Conservation (phyloP, 2,888 invertebrate species). For the Alentia gelatinosa region DNA sequence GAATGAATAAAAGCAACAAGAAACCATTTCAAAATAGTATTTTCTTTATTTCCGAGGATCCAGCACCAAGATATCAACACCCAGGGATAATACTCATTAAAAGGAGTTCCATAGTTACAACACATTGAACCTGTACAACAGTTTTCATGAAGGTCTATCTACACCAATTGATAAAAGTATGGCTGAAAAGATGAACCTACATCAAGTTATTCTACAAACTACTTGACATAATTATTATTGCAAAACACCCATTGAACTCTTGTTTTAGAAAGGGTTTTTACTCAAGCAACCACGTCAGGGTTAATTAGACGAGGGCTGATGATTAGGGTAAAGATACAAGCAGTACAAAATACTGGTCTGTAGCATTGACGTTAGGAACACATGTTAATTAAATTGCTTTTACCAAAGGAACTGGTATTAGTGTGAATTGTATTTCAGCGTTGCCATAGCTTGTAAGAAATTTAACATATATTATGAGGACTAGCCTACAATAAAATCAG, state of each 20-base stretch:
- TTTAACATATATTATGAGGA: too few species aligned
- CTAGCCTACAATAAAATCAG: too few species aligned
- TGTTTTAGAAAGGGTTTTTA: not conserved
- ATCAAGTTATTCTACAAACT: constrained; percentile 33
- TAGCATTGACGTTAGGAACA: too few species aligned
- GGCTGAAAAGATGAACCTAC: not conserved
- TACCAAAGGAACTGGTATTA: too few species aligned
- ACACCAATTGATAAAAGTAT: not conserved
- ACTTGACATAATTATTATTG: constrained; percentile 18
- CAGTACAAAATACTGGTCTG: too few species aligned
- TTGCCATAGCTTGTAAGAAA: too few species aligned
- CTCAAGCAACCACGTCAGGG: not conserved
- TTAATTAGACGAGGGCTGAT: too few species aligned
- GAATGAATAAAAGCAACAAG: not conserved
- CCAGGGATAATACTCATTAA: constrained; percentile 30
- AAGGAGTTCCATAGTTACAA: constrained; percentile 38
- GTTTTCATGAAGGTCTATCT: not conserved
- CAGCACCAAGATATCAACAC: constrained; percentile 45
- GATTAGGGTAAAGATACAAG: too few species aligned
- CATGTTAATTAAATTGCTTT: too few species aligned
- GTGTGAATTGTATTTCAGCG: too few species aligned
- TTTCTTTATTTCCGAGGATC: constrained; percentile 34
- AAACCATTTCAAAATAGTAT: not conserved
- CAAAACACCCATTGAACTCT: constrained; percentile 37
- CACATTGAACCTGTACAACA: constrained; percentile 17